Conservation (phyloP, 23 tunicate species). For the Styela clava region DNA sequence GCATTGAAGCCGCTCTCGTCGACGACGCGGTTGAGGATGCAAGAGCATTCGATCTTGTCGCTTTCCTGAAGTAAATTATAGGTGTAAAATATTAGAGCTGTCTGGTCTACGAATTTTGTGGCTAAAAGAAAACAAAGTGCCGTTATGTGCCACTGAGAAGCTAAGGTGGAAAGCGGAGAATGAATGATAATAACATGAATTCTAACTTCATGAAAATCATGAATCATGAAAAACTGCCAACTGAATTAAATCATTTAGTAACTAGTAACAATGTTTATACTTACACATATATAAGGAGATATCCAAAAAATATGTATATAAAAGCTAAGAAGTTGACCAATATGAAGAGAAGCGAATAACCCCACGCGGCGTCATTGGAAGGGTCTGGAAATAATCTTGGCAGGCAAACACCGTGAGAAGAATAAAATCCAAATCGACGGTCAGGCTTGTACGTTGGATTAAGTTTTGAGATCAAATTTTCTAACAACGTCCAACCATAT, state of each 20-base stretch:
- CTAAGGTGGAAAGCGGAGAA: too few species aligned
- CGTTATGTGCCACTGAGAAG: too few species aligned
- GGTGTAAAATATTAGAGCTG: too few species aligned
- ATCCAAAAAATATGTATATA: constrained; percentile 43
- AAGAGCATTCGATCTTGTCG: too few species aligned
- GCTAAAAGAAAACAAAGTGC: too few species aligned
- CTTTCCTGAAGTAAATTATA: too few species aligned
- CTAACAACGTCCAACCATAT: not conserved
- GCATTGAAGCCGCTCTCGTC: not conserved
- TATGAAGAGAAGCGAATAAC: constrained; percentile 46
- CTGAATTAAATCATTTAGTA: too few species aligned
- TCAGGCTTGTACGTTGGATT: constrained; percentile 15
- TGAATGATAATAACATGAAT: too few species aligned
- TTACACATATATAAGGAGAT: constrained; percentile 46
- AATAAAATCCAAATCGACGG: constrained; percentile 51
- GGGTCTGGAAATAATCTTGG: constrained; percentile 64
- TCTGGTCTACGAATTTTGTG: too few species aligned
- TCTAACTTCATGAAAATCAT: too few species aligned
- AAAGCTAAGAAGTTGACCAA: constrained; percentile 44
- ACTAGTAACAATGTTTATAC: too few species aligned
- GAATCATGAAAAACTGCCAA: too few species aligned
- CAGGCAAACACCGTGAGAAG: constrained; percentile 69
- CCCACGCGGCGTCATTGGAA: constrained; percentile 45
- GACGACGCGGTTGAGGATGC: not conserved
- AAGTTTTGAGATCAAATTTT: not conserved